Percentiles rank a stretch among this genome's conserved stretches.
Evolutionary conservation across 2,888 invertebrate genomes (phyloP).

Genomic region (Copidosoma aretas): DNA sequence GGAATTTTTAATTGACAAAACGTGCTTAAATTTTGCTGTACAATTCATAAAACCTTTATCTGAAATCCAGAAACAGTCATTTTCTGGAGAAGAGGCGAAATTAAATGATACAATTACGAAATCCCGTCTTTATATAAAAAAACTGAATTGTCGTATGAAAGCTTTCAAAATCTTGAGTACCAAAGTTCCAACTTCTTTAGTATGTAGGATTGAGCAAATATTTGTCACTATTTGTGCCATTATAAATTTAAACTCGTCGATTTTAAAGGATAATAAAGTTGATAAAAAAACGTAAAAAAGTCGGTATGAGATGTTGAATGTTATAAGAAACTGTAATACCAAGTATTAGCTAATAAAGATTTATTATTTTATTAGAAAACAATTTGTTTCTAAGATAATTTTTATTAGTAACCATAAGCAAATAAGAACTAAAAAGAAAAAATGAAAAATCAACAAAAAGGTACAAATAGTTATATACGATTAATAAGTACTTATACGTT

Average conservation of each 20-base stretch:
- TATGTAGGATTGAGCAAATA: constrained; percentile 31
- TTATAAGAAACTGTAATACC: not conserved
- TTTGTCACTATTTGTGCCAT: constrained; percentile 38
- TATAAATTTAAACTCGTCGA: constrained; percentile 34
- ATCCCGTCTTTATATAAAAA: constrained; percentile 40
- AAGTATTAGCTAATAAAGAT: not conserved
- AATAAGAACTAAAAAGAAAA: not conserved
- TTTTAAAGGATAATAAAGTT: constrained; percentile 33
- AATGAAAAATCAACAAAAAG: not conserved
- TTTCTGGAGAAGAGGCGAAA: constrained; percentile 32
- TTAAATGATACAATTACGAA: constrained; percentile 33
- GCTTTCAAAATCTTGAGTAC: constrained; percentile 32
- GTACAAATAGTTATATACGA: not conserved
- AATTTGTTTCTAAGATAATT: not conserved
- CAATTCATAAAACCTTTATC: constrained; percentile 40
- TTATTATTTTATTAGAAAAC: not conserved
- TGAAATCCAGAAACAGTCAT: constrained; percentile 36
- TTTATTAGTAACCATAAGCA: not conserved
- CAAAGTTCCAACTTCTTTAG: not conserved
- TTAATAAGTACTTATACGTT: not conserved
- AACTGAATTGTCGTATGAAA: constrained; percentile 36
- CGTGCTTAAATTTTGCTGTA: constrained; percentile 26
- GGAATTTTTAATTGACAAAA: constrained; percentile 37
- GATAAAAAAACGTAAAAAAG: not conserved
- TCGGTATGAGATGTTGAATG: not conserved